Evolutionary conservation across 30 jellyfish, hydroid and myxozoan genomes (phyloP), one percentile per base, ranked within the genome.

Genomic region (Aurelia aurita complex sp. Pacific): DNA sequence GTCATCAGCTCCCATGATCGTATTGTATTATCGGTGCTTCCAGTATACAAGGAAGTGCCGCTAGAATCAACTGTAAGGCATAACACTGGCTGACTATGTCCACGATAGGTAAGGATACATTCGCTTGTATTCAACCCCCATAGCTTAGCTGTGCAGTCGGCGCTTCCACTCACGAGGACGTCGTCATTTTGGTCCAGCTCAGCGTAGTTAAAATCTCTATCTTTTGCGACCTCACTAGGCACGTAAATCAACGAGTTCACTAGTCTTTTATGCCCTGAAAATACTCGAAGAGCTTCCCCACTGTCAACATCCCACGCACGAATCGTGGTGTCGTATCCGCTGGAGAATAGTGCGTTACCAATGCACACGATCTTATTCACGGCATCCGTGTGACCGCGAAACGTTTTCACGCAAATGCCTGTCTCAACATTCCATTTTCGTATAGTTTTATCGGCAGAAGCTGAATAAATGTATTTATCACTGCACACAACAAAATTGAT

Each of bases 351-450:
- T 35, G 94, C 86, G 73, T 80, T 88, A 0, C 92, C 97, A 42
- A 85, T 69, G 10, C 89, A 81, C 36, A 85, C 90, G 17, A 94
- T 69, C 54, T 85, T 85, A 64, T 94, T 94, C 32, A 94, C 97
- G 19, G 97, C 96, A 11, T 85, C 97, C n/a, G 90, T 79, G 64
- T 94, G 98, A 7, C 98, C 98, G n/a, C 88, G 87, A 36, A 94
- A 74, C n/a, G 96, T 88, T 67, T 94, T 94, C 73, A 93, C 85
- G 82, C 98, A 94, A 92, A 88, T 72, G 40, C 98, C 98, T 23
- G 97, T 94, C 2, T 84, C 98, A 1, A 88, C 77, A 67, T 95
- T 96, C 98, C 98, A 94, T 83, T 94, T 88, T 1, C 91, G 85
- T 14, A 94, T 94, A 11, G 82, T 34, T 32, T 85, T 83, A 67